Base-by-base conservation (phyloP, 2,888 invertebrate species). In the Rosalia funebris region DNA sequence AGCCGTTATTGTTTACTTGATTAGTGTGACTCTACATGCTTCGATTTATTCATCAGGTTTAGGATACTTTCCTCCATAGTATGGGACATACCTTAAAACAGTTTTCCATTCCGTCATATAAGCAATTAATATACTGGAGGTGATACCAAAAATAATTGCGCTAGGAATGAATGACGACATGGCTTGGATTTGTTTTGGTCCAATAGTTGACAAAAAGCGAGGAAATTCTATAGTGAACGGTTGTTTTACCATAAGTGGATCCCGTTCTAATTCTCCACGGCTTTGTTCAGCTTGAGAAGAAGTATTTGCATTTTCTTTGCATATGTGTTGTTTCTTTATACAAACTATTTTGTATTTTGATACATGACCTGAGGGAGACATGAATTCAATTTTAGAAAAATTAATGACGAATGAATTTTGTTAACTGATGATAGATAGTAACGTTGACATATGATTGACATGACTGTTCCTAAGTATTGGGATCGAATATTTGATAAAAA, bases 291-390 rank as follows among this genome's bases (percentile, higher is more conserved):
- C n/a, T n/a, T n/a, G n/a, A n/a, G n/a, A n/a, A n/a, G n/a, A n/a
- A n/a, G n/a, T n/a, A n/a, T n/a, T n/a, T n/a, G n/a, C n/a, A n/a
- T n/a, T n/a, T n/a, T n/a, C n/a, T n/a, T n/a, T n/a, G n/a, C n/a
- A 25, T 12, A 10, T 1, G 1, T 20, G 41, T n/a, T 32, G 12
- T 12, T 59, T 46, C 12, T 14, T 44, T 37, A 47, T 39, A 11
- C 34, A 25, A 9, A 59, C 37, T 42, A 59, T 59, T 59, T 48
- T 59, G 1, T 47, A 20, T 17, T 48, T 54, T 4, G 59, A 59
- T 42, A 54, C 12, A 34, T 59, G 59, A 5, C 54, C 59, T 37
- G 10, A 11, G 10, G 7, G 11, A 34, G 34, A 7, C 36, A 36
- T 9, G n/a, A 32, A 10, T n/a, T n/a, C n/a, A n/a, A n/a, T n/a